Evolutionary conservation across 2,113 vertebrate species (phyloP).

Genomic region (Macaca fascicularis): T2T-MFA8v1.1 NC_088379.1:186957501-186958000

Average conservation of each 20-base stretch:
- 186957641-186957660: background rate
- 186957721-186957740: background rate
- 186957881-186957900: background rate
- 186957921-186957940: background rate
- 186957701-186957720: background rate
- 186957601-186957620: background rate
- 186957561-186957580: background rate
- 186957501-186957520: background rate
- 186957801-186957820: background rate
- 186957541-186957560: rapidly evolving
- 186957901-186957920: background rate
- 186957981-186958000: background rate
- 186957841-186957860: background rate
- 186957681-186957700: background rate
- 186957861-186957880: background rate
- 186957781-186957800: background rate
- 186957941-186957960: background rate
- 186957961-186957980: background rate
- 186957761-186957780: background rate
- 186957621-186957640: background rate
- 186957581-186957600: background rate
- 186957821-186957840: too few species aligned
- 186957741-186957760: background rate
- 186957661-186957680: background rate
- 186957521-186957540: background rate